Conservation (phyloP, 1,140 invertebrate species). For the Heliconius nattereri region DNA sequence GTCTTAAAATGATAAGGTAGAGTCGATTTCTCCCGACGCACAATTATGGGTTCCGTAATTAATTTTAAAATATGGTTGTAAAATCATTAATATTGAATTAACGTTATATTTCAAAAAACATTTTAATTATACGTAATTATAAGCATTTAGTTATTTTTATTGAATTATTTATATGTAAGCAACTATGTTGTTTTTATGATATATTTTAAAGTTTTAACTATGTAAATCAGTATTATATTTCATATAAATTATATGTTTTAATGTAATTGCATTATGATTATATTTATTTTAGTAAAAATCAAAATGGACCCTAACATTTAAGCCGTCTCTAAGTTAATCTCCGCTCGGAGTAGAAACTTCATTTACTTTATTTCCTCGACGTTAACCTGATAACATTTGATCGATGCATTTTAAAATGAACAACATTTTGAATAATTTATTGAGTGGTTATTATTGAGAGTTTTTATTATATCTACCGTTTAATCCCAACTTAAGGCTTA, state of each 20-base stretch:
- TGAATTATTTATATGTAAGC: not conserved
- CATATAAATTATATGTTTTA: too few species aligned
- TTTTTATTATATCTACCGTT: conserved; percentile 32
- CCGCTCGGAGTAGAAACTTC: conserved; percentile 48
- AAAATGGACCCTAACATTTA: conserved; percentile 32
- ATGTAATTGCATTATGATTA: too few species aligned
- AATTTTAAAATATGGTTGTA: not conserved
- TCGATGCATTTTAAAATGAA: conserved; percentile 68
- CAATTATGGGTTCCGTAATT: conserved; percentile 12
- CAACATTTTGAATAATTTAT: conserved; percentile 67
- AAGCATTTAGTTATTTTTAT: not conserved
- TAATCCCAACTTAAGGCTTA: conserved; percentile 49
- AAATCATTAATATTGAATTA: not conserved
- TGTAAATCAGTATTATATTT: too few species aligned
- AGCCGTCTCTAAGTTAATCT: conserved; percentile 50
- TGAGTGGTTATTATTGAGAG: conserved; percentile 31
- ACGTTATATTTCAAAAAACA: not conserved
- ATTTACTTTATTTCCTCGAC: conserved; percentile 51
- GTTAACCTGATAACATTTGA: conserved; percentile 56
- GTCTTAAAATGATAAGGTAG: conserved; percentile 25
- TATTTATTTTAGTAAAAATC: not conserved
- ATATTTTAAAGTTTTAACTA: not conserved
- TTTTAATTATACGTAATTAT: not conserved
- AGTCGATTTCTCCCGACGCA: not conserved
- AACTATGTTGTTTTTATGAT: not conserved